Evolutionary conservation across 37 sponge, comb jelly and placozoan genomes (phyloP).

Genomic region (Axinella damicornis): DNA sequence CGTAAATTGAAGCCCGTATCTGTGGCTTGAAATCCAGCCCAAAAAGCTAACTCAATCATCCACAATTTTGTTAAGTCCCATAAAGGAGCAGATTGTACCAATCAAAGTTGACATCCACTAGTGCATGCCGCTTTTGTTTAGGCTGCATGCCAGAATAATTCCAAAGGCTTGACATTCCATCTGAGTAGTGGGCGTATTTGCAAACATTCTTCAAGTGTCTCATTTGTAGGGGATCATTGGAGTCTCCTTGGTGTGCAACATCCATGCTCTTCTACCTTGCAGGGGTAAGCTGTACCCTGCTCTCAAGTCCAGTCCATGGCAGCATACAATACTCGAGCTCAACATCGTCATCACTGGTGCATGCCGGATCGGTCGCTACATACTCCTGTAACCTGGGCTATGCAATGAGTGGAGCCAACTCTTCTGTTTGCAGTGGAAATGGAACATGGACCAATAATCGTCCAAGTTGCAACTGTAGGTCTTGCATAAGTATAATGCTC

Average conservation of each 20-base stretch:
- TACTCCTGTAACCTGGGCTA: conserved; percentile 55
- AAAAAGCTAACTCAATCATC: too few species aligned
- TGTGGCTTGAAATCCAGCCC: too few species aligned
- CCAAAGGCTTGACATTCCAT: too few species aligned
- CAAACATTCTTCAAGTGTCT: neutral
- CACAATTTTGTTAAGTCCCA: too few species aligned
- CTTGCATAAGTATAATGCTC: too few species aligned
- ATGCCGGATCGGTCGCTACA: conserved; percentile 3
- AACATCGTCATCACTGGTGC: neutral
- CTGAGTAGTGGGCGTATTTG: neutral
- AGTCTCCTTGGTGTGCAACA: too few species aligned
- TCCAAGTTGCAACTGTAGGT: conserved; percentile 54
- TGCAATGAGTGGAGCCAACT: conserved; percentile 32
- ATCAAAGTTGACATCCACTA: too few species aligned
- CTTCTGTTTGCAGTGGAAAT: conserved; percentile 27
- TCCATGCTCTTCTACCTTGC: neutral
- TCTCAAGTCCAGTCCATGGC: conserved; percentile 10
- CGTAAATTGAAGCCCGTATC: too few species aligned
- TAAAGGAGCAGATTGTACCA: too few species aligned
- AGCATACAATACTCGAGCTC: neutral
- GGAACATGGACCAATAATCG: conserved; percentile 41
- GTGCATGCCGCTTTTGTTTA: too few species aligned
- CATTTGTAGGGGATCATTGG: too few species aligned
- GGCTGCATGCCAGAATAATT: too few species aligned
- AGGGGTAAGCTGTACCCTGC: neutral